phyloP scores from a whole-genome alignment of 1,140 invertebrate genomes.

The Sycophila sp. region DNA sequence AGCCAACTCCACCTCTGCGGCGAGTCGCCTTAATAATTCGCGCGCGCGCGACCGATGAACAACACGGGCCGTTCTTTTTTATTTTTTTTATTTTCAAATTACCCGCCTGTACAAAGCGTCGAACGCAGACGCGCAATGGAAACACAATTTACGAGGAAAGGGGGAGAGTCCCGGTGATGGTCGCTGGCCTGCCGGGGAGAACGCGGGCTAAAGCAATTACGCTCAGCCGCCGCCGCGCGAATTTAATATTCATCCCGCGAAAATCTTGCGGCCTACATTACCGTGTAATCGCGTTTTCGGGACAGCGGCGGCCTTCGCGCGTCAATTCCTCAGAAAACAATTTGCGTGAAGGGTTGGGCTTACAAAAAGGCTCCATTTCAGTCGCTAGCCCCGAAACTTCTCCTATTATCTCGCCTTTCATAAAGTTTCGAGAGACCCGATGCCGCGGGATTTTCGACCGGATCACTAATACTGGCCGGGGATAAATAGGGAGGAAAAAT shows the following conservation, averaged over 20 bases:
- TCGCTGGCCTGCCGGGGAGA: not conserved
- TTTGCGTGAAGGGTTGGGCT: not conserved
- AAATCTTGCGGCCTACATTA: not conserved
- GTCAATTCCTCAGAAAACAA: conserved; percentile 19
- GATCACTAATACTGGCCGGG: not conserved
- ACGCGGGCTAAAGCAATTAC: not conserved
- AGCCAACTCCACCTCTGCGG: too few relatives aligned
- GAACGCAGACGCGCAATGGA: not conserved
- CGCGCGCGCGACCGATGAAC: too few relatives aligned
- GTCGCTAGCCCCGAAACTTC: not conserved
- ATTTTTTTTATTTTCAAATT: not conserved
- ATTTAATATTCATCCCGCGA: conserved; percentile 22
- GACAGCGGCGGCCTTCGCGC: not conserved
- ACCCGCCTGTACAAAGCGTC: not conserved
- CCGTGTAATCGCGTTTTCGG: conserved; percentile 15
- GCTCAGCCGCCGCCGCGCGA: not conserved
- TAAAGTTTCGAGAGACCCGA: conserved; percentile 4
- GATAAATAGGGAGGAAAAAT: not conserved
- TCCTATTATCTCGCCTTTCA: conserved; percentile 18
- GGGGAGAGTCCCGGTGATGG: not conserved
- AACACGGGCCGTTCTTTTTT: not conserved
- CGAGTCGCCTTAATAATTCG: too few relatives aligned
- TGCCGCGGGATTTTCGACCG: not conserved
- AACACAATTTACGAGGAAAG: conserved; percentile 10
- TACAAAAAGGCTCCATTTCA: not conserved